A percentile compares a stretch with the other conserved stretches of the same genome.
phyloP scores from a whole-genome alignment of 2,113 vertebrate genomes.

The Myanophis thanlyinensis region DNA sequence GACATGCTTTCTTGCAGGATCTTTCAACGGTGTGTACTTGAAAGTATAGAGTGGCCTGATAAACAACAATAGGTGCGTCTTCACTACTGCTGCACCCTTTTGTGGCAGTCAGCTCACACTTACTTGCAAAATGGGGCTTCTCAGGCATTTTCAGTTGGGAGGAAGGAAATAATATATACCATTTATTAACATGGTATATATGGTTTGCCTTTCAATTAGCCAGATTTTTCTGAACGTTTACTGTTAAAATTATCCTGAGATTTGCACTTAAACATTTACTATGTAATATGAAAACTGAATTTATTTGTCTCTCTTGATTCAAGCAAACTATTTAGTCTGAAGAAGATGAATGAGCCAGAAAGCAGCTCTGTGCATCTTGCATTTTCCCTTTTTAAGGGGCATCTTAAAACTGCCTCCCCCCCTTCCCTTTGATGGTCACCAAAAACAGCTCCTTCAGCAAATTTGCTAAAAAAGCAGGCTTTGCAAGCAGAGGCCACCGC shows the following conservation, averaged over 20 bases:
- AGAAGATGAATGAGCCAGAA: constrained; percentile 16
- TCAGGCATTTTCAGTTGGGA: constrained; percentile 20
- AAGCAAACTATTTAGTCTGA: constrained; percentile 65
- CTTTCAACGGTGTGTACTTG: constrained; percentile 31
- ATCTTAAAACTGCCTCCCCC: constrained; percentile 12
- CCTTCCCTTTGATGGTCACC: constrained; percentile 40
- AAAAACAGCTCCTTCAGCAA: constrained; percentile 50
- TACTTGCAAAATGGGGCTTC: constrained; percentile 1
- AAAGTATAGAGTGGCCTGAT: constrained; percentile 31
- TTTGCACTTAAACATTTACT: constrained; percentile 44
- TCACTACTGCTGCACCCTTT: not conserved
- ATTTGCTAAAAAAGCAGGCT: constrained; percentile 33
- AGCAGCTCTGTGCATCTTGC: not conserved
- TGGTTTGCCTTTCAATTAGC: constrained; percentile 26
- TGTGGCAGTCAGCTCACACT: constrained; percentile 32
- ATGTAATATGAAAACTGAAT: constrained; percentile 55
- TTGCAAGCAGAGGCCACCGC: constrained; percentile 30
- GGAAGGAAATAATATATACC: too few species aligned
- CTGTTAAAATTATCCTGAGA: constrained; percentile 26
- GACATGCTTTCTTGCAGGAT: not conserved
- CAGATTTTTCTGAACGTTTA: constrained; percentile 12
- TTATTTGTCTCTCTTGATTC: constrained; percentile 43
- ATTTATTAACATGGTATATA: not conserved
- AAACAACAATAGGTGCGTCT: constrained; percentile 14
- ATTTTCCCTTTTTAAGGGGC: not conserved